Base-by-base conservation (phyloP, 2,888 invertebrate species). In the Tiphia femorata region DNA sequence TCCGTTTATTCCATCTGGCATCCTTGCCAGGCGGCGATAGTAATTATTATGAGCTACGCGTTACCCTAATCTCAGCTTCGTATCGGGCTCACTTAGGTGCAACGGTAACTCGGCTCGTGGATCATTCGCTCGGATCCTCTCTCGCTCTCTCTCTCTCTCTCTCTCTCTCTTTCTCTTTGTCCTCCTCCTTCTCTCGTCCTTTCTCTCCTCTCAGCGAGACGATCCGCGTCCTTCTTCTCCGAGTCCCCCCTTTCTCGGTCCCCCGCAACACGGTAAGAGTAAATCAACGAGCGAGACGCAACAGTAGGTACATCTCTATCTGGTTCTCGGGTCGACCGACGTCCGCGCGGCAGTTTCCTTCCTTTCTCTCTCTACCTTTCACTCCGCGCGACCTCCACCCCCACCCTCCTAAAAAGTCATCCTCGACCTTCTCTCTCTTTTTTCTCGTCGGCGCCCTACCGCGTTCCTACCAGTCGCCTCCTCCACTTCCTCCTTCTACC, bases 51-150 rank as follows among this genome's bases (percentile, higher is more conserved):
- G 70, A 75, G 50, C 54, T 53, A 52, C 50, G 61, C 60, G 64
- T 67, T 67, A 67, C 62, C 70, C 64, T 73, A 71, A 76, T 73
- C 79, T 71, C 57, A 41, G 44, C 49, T 67, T 67, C 51, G 60
- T 64, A 78, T 80, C 75, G 64, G 47, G 58, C 67, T 67, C 68
- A 63, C 67, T 69, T 71, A 67, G 58, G 55, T 65, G 73, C 77
- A 79, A 79, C 78, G 79, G 80, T 78, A 77, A 73, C 62, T 65
- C 58, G 38, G 38, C 51, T 57, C 57, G 38, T 40, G 64, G 57
- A 71, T 69, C 71, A 61, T 64, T 69, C 62, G n/a, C n/a, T n/a
- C n/a, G n/a, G n/a, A n/a, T n/a, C n/a, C n/a, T n/a, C n/a, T n/a
- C 29, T 25, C 44, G 30, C 42, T 29, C 41, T 8, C 19, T 2